Conservation (phyloP, 2,797 vertebrate species). For the Spea hammondii region DNA sequence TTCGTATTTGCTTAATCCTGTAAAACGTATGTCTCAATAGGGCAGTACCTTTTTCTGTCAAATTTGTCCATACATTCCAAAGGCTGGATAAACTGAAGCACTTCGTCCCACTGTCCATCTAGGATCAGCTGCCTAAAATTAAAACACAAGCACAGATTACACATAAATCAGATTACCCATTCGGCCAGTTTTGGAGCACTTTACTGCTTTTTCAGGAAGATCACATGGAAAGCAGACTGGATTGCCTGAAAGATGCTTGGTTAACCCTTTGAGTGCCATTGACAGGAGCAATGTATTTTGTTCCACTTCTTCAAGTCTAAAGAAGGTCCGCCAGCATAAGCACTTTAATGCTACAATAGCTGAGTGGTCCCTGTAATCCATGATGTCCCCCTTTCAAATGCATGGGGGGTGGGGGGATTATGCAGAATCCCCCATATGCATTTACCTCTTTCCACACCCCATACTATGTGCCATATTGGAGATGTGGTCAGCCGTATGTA, state of each 20-base stretch:
- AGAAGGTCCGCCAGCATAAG: too few species aligned
- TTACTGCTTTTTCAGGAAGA: not conserved
- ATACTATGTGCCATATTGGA: too few species aligned
- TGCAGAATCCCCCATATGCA: too few species aligned
- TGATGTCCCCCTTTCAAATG: too few species aligned
- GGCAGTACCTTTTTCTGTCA: conserved; percentile 86
- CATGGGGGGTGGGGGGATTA: too few species aligned
- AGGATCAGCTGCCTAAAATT: conserved; percentile 85
- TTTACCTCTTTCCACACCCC: too few species aligned
- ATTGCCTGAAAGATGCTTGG: not conserved
- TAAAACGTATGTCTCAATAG: not conserved
- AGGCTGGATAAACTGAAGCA: conserved; percentile 97
- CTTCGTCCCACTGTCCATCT: conserved; percentile 97
- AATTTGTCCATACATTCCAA: conserved; percentile 96
- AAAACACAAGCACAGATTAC: conserved; percentile 44
- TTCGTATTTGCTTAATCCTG: not conserved
- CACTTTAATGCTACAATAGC: too few species aligned
- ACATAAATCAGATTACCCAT: not conserved
- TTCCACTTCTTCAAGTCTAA: too few species aligned
- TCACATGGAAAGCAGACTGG: not conserved
- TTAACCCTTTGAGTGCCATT: not conserved
- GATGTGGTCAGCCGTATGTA: too few species aligned
- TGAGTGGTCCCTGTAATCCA: too few species aligned
- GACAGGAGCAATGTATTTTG: not conserved
- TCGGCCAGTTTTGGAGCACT: not conserved